Evolutionary conservation across 2,797 vertebrate genomes (phyloP).

Genomic region (Schizopygopsis pylzovi): DNA sequence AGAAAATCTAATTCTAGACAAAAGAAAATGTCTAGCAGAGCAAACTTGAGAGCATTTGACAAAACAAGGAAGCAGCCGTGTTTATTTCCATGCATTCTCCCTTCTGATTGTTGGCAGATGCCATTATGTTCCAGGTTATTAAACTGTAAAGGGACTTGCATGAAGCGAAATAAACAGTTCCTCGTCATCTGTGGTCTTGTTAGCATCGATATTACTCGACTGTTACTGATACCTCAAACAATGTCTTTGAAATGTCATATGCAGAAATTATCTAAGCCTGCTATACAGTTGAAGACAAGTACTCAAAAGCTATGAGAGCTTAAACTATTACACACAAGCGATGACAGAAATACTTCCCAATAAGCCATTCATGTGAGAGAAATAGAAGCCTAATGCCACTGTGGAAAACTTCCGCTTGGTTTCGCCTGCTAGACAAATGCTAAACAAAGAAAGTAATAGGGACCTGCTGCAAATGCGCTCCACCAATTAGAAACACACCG

Average conservation of each 20-base stretch:
- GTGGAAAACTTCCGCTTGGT: conserved; percentile 28
- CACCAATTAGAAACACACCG: conserved; percentile 68
- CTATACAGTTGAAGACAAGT: conserved; percentile 11
- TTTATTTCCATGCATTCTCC: conserved; percentile 88
- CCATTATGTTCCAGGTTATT: conserved; percentile 81
- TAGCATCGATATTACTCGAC: conserved; percentile 53
- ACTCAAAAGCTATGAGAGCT: background rate
- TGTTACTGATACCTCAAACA: conserved; percentile 63
- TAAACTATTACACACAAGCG: background rate
- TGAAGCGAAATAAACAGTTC: conserved; percentile 66
- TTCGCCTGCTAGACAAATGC: conserved; percentile 50
- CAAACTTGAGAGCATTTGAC: conserved; percentile 69
- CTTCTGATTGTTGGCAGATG: conserved; percentile 93
- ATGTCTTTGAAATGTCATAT: conserved; percentile 58
- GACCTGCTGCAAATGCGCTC: conserved; percentile 69
- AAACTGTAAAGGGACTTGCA: conserved; percentile 65
- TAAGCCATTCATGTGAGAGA: conserved; percentile 26
- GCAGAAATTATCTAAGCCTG: background rate
- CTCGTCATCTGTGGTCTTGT: conserved; percentile 62
- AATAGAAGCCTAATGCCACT: conserved; percentile 30
- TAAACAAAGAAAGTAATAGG: conserved; percentile 62
- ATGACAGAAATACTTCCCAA: conserved; percentile 26
- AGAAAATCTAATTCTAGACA: conserved; percentile 2
- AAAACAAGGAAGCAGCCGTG: conserved; percentile 84
- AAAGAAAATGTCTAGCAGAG: conserved; percentile 3